These are phyloP conservation scores for Galago senegalensis DNA, from an alignment of 2,797 vertebrate genomes.

Conservation along the genomic window DNA sequence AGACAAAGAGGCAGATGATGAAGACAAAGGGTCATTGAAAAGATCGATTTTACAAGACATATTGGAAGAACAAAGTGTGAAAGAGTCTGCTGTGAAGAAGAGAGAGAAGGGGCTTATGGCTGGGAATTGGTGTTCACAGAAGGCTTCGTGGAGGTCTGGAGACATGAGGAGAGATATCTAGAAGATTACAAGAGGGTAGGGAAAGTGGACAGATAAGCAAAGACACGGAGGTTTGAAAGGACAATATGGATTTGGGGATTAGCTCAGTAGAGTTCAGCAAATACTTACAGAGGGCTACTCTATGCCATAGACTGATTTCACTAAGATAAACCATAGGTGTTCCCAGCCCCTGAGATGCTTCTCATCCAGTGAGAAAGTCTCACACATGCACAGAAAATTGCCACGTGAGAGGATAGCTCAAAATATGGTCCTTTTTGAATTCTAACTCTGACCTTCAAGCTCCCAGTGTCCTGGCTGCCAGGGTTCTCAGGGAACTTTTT, in stretches of 20 bases:
- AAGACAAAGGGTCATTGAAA: background rate
- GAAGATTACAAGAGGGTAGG: background rate
- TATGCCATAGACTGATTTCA: background rate
- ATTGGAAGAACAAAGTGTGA: background rate
- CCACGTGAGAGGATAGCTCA: background rate
- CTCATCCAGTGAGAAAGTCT: background rate
- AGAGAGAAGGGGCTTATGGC: background rate
- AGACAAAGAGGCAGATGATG: background rate
- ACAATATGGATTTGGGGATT: background rate
- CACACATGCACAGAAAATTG: background rate
- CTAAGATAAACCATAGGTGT: background rate
- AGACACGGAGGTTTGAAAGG: background rate
- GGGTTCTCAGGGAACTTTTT: background rate
- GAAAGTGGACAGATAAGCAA: background rate
- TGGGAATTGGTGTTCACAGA: background rate
- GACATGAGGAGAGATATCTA: background rate
- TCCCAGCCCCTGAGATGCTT: background rate
- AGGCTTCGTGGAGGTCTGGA: background rate
- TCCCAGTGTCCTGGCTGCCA: background rate
- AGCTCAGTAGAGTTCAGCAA: background rate
- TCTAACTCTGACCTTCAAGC: background rate
- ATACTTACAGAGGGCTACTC: background rate
- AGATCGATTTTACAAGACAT: background rate
- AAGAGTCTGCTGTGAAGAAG: slow-evolving; percentile 26
- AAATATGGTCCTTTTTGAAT: background rate